phyloP scores from a whole-genome alignment of 1,140 invertebrate genomes.

The Penaeus vannamei region DNA sequence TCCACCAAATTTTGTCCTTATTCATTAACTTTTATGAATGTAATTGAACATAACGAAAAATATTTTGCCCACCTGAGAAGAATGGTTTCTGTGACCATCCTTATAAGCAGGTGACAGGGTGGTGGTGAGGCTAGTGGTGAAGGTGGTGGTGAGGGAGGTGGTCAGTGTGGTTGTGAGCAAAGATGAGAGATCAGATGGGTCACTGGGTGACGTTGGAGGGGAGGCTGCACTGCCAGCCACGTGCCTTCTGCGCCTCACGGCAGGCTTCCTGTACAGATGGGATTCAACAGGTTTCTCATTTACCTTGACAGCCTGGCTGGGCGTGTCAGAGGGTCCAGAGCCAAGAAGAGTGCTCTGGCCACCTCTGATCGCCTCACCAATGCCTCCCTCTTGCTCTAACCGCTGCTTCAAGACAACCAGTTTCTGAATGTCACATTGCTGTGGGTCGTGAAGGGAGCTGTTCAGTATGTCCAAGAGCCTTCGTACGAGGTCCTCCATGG shows the following conservation, averaged over 20 bases:
- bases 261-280: constrained; percentile 54
- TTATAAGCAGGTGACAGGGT: constrained; percentile 39
- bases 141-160: constrained; percentile 27
- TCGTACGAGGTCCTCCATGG: constrained; percentile 59
- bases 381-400: constrained; percentile 59
- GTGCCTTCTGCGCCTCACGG: constrained; percentile 53
- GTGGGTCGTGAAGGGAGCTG: constrained; percentile 56
- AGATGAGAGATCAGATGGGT: constrained; percentile 49
- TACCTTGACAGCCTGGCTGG: neutral
- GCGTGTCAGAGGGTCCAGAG: neutral
- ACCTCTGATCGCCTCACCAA: constrained; percentile 7
- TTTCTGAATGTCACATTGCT: constrained; percentile 59
- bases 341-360: neutral
- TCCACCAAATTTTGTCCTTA: no score
- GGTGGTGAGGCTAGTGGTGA: constrained; percentile 48
- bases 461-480: constrained; percentile 53
- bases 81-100: constrained; percentile 31
- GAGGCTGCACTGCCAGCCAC: constrained; percentile 48
- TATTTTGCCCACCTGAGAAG: constrained; percentile 28
- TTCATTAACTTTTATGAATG: no score
- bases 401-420: constrained; percentile 52
- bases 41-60: neutral
- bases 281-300: constrained; percentile 26
- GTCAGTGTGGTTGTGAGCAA: constrained; percentile 48
- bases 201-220: constrained; percentile 45